Evolutionary conservation across 2,888 invertebrate species (phyloP).

Genomic region (Chydorus sphaericus): DNA sequence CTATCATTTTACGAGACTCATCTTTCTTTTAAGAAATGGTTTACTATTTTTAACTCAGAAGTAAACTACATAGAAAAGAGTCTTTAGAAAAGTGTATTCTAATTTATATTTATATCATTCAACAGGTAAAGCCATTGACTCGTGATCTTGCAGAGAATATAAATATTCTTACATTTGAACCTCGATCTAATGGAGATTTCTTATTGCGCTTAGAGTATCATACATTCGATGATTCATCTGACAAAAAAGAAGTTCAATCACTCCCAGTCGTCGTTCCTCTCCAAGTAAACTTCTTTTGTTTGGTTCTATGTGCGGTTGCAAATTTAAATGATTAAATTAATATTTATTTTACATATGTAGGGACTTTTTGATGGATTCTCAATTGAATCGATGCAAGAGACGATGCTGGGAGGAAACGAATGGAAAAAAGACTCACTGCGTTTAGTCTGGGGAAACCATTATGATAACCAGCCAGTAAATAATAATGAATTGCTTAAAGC

Average conservation of each 20-base stretch:
- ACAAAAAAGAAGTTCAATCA: not conserved
- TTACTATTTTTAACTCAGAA: not conserved
- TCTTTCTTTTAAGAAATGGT: too few relatives aligned
- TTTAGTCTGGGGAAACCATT: not conserved
- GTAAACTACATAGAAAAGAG: not conserved
- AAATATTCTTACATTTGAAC: slow-evolving; percentile 63
- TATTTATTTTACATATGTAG: not conserved
- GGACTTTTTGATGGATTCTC: not conserved
- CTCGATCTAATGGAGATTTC: slow-evolving; percentile 44
- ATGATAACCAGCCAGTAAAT: too few relatives aligned
- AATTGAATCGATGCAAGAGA: not conserved
- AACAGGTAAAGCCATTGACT: slow-evolving; percentile 41
- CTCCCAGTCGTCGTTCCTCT: not conserved
- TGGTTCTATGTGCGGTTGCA: too few relatives aligned
- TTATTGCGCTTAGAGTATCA: slow-evolving; percentile 62
- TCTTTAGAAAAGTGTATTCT: too few relatives aligned
- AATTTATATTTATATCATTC: too few relatives aligned
- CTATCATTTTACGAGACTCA: too few relatives aligned
- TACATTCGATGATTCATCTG: slow-evolving; percentile 38
- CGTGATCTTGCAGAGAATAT: slow-evolving; percentile 47
- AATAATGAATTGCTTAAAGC: too few relatives aligned
- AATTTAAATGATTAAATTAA: too few relatives aligned
- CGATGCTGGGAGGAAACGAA: not conserved
- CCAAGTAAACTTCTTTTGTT: too few relatives aligned
- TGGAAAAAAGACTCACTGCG: not conserved